phyloP scores from a whole-genome alignment of 2,113 vertebrate genomes.

The Nibea coibor region DNA sequence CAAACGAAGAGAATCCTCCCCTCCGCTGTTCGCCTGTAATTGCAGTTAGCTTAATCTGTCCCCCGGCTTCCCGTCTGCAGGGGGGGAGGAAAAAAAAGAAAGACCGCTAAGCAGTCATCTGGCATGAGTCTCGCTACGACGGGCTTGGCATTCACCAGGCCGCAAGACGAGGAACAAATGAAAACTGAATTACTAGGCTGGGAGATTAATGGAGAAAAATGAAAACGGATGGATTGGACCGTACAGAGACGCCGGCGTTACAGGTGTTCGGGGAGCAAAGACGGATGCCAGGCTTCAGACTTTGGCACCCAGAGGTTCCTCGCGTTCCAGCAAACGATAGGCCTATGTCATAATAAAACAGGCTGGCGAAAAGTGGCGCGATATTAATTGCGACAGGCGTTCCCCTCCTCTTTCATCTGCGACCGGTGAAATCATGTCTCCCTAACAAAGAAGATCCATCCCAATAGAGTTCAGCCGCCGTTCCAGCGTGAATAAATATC shows the following conservation, averaged over 20 bases:
- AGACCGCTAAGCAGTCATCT: slow-evolving; percentile 42
- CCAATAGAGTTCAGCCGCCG: neutral
- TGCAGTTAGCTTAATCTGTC: slow-evolving; percentile 65
- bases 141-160: slow-evolving; percentile 48
- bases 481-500: neutral
- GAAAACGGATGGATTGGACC: slow-evolving; percentile 45
- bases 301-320: slow-evolving; percentile 43
- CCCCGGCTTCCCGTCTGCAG: slow-evolving; percentile 35
- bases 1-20: slow-evolving; percentile 58
- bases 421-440: neutral
- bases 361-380: slow-evolving; percentile 20
- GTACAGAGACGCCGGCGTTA: slow-evolving; percentile 3
- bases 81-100: neutral
- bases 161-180: slow-evolving; percentile 53
- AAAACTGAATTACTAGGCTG: slow-evolving; percentile 53
- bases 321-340: slow-evolving; percentile 43
- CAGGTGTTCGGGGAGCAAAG: slow-evolving; percentile 60
- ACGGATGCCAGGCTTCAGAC: slow-evolving; percentile 41
- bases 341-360: slow-evolving; percentile 17
- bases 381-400: slow-evolving; percentile 53
- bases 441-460: slow-evolving; percentile 34
- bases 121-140: slow-evolving; percentile 10
- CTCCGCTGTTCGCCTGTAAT: slow-evolving; percentile 53
- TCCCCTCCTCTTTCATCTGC: slow-evolving; percentile 32
- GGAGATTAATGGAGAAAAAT: slow-evolving; percentile 63